Evolutionary conservation across 2,888 invertebrate species (phyloP), one percentile per base, ranked within the genome.

Genomic region (Leucophora obtusa): DNA sequence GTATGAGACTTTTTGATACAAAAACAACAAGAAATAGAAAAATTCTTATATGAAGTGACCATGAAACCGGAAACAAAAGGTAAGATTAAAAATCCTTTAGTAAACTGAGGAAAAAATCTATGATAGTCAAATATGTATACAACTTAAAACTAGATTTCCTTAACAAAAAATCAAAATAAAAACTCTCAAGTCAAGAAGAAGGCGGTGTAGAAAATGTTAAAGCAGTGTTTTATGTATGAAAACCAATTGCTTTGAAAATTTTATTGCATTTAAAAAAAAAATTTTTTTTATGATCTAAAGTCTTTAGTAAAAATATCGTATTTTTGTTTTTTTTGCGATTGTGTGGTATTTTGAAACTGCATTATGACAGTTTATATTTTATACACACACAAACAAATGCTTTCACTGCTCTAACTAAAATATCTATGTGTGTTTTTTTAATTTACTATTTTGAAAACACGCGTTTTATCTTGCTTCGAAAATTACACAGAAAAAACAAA

Each of bases 41-140:
- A 9, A 17, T 58, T 62, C 21, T 43, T 43, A n/a, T 24, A 56
- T 43, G 33, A 38, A 56, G 71, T 74, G 79, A 63, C 74, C 83
- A 79, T 79, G 81, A 82, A 83, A 82, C 81, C 82, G 82, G 83
- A 81, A 81, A 79, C 79, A 69, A 79, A 82, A 81, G 81, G 77
- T 82, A 82, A 69, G 77, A 79, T 82, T 72, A 82, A 74, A 70
- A 79, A 63, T 75, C 59, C 75, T 38, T 79, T 68, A 43, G 63
- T 17, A 47, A 47, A n/a, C 14, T n/a, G 14, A 47, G 28, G 28
- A 14, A 47, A 38, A 14, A n/a, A 47, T 14, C 14, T 47, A 47
- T 47, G n/a, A 47, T 47, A 47, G 43, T n/a, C 1, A 3, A n/a
- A n/a, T n/a, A 47, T n/a, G 38, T 38, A 11, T 6, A 38, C 38